Evolutionary conservation across 2,888 invertebrate species (phyloP).

Genomic region (Lithophane leautieri): DNA sequence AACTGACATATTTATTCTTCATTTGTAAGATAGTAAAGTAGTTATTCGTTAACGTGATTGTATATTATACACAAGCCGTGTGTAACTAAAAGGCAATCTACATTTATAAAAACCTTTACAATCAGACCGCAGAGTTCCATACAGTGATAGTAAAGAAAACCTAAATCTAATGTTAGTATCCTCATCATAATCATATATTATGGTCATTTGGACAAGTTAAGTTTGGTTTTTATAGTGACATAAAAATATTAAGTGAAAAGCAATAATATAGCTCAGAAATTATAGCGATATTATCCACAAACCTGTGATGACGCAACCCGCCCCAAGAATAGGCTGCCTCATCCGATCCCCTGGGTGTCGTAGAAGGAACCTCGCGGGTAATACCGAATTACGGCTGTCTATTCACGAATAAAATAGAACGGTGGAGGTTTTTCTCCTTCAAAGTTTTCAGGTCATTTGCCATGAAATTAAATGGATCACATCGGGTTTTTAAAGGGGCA

Average conservation of each 20-base stretch:
- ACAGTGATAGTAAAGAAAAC: no score
- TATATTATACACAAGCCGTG: no score
- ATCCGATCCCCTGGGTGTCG: conserved; percentile 52
- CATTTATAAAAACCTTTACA: no score
- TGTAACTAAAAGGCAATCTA: no score
- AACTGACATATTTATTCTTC: no score
- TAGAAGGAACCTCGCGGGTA: conserved; percentile 19
- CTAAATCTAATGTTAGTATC: no score
- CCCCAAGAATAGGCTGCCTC: conserved; percentile 31
- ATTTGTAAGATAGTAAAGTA: no score
- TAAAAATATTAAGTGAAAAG: neutral
- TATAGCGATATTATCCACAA: conserved; percentile 22
- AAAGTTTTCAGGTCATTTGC: conserved; percentile 1
- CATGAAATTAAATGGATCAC: neutral
- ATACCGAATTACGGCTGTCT: conserved; percentile 31
- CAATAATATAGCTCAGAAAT: neutral
- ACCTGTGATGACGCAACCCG: conserved; percentile 37
- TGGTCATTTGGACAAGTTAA: no score
- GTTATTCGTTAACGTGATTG: no score
- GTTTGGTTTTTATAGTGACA: neutral
- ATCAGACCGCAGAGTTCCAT: no score
- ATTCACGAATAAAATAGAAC: conserved; percentile 30
- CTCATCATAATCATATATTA: no score
- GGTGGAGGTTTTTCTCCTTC: conserved; percentile 5
- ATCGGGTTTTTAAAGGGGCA: neutral